Percentiles rank a stretch among this genome's conserved stretches.
Evolutionary conservation across 2,888 invertebrate species (phyloP).

Genomic region (Oligia latruncula): DNA sequence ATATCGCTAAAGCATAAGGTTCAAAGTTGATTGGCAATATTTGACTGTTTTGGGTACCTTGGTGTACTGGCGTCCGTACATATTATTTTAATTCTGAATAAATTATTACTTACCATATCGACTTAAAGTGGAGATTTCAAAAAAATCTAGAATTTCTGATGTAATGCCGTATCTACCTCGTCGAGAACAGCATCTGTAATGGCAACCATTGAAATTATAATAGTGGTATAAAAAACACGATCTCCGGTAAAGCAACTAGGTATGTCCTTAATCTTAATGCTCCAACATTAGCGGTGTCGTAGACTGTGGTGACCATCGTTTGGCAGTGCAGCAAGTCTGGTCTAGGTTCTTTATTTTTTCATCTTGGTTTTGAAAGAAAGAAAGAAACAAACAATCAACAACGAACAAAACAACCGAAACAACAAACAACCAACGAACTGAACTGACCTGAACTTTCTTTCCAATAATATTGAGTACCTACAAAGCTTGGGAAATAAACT

Average conservation of each 20-base stretch:
- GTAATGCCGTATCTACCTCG: constrained; percentile 68
- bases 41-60: too few relatives aligned
- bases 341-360: not conserved
- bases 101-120: not conserved
- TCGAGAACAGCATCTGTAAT: constrained; percentile 51
- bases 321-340: not conserved
- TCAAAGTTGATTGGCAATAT: too few relatives aligned
- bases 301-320: constrained; percentile 67
- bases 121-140: not conserved
- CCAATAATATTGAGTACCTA: not conserved
- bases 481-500: not conserved
- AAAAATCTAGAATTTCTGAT: not conserved
- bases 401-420: not conserved
- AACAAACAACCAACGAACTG: not conserved
- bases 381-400: not conserved
- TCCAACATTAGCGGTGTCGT: constrained; percentile 79
- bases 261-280: constrained; percentile 87
- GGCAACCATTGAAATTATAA: constrained; percentile 84
- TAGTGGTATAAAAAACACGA: constrained; percentile 85
- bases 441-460: not conserved
- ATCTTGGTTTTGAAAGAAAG: too few relatives aligned
- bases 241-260: constrained; percentile 84
- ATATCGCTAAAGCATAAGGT: too few relatives aligned
- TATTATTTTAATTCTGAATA: not conserved
- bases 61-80: too few relatives aligned